A percentile compares a stretch with the other conserved stretches of the same genome.
Conservation (phyloP, 2,888 invertebrate genomes). For the Tryphoninae sp. region DNA sequence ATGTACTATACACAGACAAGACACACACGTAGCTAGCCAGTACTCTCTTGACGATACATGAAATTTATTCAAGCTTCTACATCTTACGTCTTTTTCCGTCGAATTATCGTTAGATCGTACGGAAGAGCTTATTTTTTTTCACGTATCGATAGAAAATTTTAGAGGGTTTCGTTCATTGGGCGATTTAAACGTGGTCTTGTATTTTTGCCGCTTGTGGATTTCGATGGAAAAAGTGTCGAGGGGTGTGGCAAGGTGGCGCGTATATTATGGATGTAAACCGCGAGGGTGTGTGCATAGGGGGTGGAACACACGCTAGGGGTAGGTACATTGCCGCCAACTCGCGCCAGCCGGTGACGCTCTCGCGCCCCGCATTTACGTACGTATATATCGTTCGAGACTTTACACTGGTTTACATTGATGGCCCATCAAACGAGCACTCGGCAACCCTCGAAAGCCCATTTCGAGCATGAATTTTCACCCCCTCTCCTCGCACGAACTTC, state of each 20-base stretch:
- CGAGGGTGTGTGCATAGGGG: constrained; percentile 49
- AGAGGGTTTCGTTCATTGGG: background rate
- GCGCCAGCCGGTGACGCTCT: constrained; percentile 62
- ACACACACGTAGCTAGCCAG: constrained; percentile 2
- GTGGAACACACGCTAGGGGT: constrained; percentile 47
- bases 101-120: constrained; percentile 18
- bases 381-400: constrained; percentile 67
- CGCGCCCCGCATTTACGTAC: constrained; percentile 29
- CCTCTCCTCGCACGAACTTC: constrained; percentile 37
- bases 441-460: constrained; percentile 73
- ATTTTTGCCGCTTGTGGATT: background rate
- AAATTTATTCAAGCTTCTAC: constrained; percentile 51
- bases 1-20: constrained; percentile 33
- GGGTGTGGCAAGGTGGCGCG: constrained; percentile 27
- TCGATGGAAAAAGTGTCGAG: constrained; percentile 8
- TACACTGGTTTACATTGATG: constrained; percentile 78
- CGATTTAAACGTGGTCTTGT: background rate
- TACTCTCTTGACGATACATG: constrained; percentile 39
- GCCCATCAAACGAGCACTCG: constrained; percentile 75
- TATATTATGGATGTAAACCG: constrained; percentile 62
- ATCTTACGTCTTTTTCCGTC: background rate
- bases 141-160: background rate
- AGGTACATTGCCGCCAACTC: constrained; percentile 51
- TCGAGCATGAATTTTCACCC: constrained; percentile 66
- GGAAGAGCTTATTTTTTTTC: constrained; percentile 14